phyloP scores from a whole-genome alignment of 2,113 vertebrate species.

The Meles meles region DNA sequence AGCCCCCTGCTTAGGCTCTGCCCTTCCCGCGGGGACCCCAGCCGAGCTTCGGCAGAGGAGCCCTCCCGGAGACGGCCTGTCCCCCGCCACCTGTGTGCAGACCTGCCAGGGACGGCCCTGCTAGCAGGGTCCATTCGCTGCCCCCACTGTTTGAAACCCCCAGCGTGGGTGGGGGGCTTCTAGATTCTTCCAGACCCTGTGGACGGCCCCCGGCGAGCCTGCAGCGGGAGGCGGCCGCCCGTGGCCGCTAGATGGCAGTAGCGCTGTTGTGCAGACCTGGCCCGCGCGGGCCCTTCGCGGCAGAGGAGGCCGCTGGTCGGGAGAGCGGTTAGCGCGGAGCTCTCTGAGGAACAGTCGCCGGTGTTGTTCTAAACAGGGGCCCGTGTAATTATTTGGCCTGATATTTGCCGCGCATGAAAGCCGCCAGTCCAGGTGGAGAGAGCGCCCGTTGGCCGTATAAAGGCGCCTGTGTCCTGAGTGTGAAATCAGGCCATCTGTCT shows the following conservation, averaged over 20 bases:
- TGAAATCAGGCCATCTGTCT: not conserved
- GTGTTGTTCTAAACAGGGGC: not conserved
- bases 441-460: not conserved
- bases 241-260: slow-evolving; percentile 70
- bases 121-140: not conserved
- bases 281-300: not conserved
- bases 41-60: rapidly evolving
- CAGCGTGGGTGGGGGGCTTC: not conserved
- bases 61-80: not conserved
- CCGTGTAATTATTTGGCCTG: not conserved
- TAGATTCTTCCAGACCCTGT: not conserved
- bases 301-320: not conserved
- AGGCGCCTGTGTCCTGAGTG: not conserved
- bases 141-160: not conserved
- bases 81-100: not conserved
- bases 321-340: not conserved
- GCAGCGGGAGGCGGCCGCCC: rapidly evolving
- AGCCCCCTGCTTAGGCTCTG: not conserved
- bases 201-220: not conserved
- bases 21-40: not conserved
- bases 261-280: not conserved
- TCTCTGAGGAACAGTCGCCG: not conserved
- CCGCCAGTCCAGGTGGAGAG: not conserved
- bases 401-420: not conserved
- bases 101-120: not conserved